A percentile compares a stretch with the other conserved stretches of the same genome.
These are phyloP conservation scores for Actenoides hombroni DNA, from an alignment of 2,113 vertebrate genomes.

Conservation along the genomic window DNA sequence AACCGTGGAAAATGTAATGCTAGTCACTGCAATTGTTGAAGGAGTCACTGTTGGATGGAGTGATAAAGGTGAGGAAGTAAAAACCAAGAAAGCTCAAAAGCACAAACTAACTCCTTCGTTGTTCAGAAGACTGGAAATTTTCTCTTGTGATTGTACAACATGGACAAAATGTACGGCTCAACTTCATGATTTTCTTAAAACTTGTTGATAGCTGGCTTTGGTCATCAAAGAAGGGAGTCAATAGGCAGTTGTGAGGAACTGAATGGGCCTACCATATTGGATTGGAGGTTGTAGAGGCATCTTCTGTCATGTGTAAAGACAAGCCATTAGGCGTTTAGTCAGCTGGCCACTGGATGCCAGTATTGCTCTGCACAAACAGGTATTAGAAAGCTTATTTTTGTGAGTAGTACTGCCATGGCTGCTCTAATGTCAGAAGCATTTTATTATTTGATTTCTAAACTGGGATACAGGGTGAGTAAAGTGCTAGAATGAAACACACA, in stretches of 20 bases:
- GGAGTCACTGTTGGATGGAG: not conserved
- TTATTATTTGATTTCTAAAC: not conserved
- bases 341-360: constrained; percentile 35
- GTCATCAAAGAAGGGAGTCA: not conserved
- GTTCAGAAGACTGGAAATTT: not conserved
- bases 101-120: not conserved
- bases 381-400: not conserved
- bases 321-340: not conserved
- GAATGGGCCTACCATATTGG: not conserved
- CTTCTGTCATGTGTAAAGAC: not conserved
- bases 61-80: not conserved
- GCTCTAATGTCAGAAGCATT: not conserved
- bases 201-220: not conserved
- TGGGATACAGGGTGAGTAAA: not conserved
- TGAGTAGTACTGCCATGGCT: not conserved
- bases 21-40: not conserved
- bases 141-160: not conserved
- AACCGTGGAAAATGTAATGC: not conserved
- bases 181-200: not conserved
- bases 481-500: not conserved
- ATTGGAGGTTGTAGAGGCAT: not conserved
- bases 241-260: not conserved
- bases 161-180: not conserved
- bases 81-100: not conserved
- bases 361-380: not conserved